Percentiles rank a stretch among this genome's conserved stretches.
phyloP scores from a whole-genome alignment of 1,140 invertebrate genomes.

The Bacillus rossius region DNA sequence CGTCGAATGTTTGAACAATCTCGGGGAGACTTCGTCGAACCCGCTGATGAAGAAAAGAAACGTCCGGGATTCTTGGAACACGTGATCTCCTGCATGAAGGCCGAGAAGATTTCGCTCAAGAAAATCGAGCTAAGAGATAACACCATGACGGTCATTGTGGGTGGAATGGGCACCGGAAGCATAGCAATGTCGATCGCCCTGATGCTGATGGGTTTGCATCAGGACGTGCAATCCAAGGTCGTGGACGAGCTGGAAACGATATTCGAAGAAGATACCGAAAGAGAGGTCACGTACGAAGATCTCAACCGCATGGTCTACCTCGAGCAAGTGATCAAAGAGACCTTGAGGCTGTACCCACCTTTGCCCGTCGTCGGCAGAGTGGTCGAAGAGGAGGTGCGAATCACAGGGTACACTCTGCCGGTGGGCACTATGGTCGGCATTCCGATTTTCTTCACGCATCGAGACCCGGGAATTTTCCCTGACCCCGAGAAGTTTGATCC shows the following conservation, averaged over 20 bases:
- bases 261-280: slow-evolving; percentile 2
- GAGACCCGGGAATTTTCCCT: slow-evolving; percentile 43
- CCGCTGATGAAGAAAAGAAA: too few relatives aligned
- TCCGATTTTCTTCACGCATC: slow-evolving; percentile 41
- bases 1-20: too few relatives aligned
- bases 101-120: too few relatives aligned
- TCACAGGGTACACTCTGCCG: slow-evolving; percentile 30
- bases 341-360: slow-evolving; percentile 43
- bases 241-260: slow-evolving; percentile 10
- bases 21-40: too few relatives aligned
- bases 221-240: slow-evolving; percentile 5
- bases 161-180: too few relatives aligned
- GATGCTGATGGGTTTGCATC: too few relatives aligned
- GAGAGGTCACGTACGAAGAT: slow-evolving; percentile 27
- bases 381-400: slow-evolving; percentile 30
- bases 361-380: slow-evolving; percentile 32
- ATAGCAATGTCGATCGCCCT: too few relatives aligned
- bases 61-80: too few relatives aligned
- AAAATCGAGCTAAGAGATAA: too few relatives aligned
- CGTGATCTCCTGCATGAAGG: too few relatives aligned
- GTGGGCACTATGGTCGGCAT: slow-evolving; percentile 40
- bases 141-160: too few relatives aligned
- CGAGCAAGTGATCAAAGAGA: slow-evolving; percentile 42
- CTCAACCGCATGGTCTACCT: slow-evolving; percentile 38
- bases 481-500: slow-evolving; percentile 53